Evolutionary conservation across 2,113 vertebrate genomes (phyloP).

Genomic region (Tetrao urogallus): DNA sequence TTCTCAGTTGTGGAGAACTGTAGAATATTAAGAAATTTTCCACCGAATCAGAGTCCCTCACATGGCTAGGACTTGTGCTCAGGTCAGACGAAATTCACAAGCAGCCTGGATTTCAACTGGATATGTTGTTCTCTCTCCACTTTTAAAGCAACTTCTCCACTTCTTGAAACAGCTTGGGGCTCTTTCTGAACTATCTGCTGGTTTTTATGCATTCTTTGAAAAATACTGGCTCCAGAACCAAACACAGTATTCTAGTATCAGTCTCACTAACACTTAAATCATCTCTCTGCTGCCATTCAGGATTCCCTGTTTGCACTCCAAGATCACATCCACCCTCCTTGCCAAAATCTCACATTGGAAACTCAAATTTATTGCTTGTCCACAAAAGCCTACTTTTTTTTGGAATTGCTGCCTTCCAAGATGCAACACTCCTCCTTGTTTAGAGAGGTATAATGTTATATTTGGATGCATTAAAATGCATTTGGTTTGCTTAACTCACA

Average conservation of each 20-base stretch:
- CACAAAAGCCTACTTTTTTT: neutral
- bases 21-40: neutral
- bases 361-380: neutral
- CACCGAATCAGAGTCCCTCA: neutral
- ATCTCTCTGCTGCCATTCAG: neutral
- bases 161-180: neutral
- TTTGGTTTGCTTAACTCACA: constrained; percentile 2
- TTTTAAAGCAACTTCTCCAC: neutral
- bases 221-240: neutral
- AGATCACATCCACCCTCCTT: neutral
- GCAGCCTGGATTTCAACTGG: neutral
- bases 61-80: neutral
- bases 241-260: neutral
- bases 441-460: neutral
- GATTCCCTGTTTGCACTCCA: neutral
- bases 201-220: neutral
- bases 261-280: neutral
- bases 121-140: neutral
- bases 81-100: neutral
- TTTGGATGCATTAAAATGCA: constrained; percentile 17
- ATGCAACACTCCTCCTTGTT: neutral
- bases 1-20: neutral
- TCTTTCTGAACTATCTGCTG: neutral
- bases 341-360: neutral
- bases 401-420: neutral